Conservation (phyloP, 2,888 invertebrate species). For the Trichopria drosophilae region DNA sequence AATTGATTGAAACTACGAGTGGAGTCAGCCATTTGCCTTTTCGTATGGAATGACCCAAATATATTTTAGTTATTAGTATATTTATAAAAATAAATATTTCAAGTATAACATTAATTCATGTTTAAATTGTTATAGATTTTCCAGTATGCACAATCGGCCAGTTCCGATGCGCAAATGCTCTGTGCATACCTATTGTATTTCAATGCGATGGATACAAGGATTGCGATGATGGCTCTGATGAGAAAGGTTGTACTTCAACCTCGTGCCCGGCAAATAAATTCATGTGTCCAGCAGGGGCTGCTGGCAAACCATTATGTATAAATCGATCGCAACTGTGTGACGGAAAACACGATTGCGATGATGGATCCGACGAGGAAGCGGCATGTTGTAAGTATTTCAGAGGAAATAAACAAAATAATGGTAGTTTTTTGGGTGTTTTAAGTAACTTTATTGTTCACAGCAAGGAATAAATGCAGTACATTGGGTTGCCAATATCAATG, state of each 20-base stretch:
- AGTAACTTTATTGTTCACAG: conserved; percentile 59
- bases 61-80: no score
- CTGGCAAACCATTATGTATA: conserved; percentile 82
- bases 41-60: no score
- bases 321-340: conserved; percentile 86
- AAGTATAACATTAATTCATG: no score
- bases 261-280: conserved; percentile 90
- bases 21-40: no score
- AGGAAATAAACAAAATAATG: background rate
- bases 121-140: conserved; percentile 73
- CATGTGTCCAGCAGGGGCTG: conserved; percentile 78
- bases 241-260: conserved; percentile 83
- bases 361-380: conserved; percentile 85
- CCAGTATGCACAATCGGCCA: conserved; percentile 87
- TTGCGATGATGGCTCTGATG: conserved; percentile 90
- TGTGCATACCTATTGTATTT: conserved; percentile 87
- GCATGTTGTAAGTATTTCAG: conserved; percentile 87
- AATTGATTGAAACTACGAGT: no score
- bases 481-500: conserved; percentile 90
- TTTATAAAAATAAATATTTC: no score
- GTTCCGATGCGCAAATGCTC: conserved; percentile 88
- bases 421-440: background rate
- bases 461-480: conserved; percentile 78
- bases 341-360: conserved; percentile 86
- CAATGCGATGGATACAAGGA: conserved; percentile 87